Evolutionary conservation across 2,797 vertebrate species (phyloP), one percentile per base, ranked within the genome.

Genomic region (Phataginus tetradactyla): DNA sequence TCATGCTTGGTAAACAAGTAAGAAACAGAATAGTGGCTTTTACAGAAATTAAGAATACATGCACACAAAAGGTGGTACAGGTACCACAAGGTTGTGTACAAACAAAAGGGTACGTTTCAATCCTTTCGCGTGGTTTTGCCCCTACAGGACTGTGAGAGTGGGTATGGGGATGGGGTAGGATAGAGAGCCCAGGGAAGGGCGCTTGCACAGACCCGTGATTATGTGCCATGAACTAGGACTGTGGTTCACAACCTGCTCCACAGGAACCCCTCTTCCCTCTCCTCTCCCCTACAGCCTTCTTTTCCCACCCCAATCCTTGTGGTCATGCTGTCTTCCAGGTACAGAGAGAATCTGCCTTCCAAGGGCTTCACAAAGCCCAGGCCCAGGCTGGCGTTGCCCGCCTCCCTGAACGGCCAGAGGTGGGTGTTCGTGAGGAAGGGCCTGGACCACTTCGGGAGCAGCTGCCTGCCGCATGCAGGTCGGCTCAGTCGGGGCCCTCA

Each of bases 341-440:
- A 98, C 95, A 98, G 98, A 92, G 98, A 99, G 97, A 98, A 97
- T 88, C 91, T 98, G 32, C 98, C 98, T 55, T 98, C 96, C 39
- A 98, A 98, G 94, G 97, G 96, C 69, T 97, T 98, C 10, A 97
- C 97, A 78, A 34, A 78, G 10, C 69, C 42, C 4, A 95, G 55
- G 66, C 94, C 96, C 63, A 97, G 95, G 92, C 90, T 90, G 34
- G 95, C 90, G 39, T 69, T 97, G 37, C 97, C 93, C 0, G 93
- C 95, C 51, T 95, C 96, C 4, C 92, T 98, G 9, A 96, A 98
- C 29, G 91, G 97, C 78, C 92, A 53, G 69, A 34, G 34, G 12
- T 99, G 98, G 98, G 81, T 86, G 37, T 99, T 99, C 84, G 74
- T 98, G 85, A 98, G 98, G 74, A 90, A 81, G 0, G 95, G 95